A percentile compares a stretch with the other conserved stretches of the same genome.
phyloP scores from a whole-genome alignment of 2,888 invertebrate species.

The Rhynchonema sp. region DNA sequence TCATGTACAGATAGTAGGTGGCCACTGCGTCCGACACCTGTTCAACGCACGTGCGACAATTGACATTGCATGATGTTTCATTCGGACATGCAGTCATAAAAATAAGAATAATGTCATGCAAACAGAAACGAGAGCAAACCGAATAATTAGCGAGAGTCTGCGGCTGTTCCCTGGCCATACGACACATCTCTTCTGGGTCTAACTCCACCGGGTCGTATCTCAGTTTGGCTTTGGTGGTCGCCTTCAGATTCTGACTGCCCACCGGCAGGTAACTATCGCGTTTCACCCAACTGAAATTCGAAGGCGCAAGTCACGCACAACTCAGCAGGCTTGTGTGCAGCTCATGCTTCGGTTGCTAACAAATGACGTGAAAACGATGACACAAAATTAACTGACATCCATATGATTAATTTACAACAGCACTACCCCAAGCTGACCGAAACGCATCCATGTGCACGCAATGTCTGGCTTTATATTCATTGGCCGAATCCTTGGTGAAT shows the following conservation, averaged over 20 bases:
- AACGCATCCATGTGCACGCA: conserved; percentile 89
- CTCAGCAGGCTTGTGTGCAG: no score
- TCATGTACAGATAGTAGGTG: conserved; percentile 94
- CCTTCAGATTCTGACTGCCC: conserved; percentile 89
- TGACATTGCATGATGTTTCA: no score
- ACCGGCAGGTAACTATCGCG: conserved; percentile 95
- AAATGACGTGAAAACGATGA: not conserved
- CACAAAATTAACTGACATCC: not conserved
- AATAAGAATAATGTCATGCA: no score
- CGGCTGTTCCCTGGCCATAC: conserved; percentile 80
- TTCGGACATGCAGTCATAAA: no score
- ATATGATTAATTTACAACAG: not conserved
- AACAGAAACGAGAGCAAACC: no score
- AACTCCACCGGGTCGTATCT: conserved; percentile 89
- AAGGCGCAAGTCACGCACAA: no score
- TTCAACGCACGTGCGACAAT: no score
- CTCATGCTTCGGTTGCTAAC: no score
- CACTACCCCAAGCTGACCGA: conserved; percentile 36
- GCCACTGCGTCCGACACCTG: conserved; percentile 99
- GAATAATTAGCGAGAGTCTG: conserved; percentile 36
- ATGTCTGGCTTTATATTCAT: conserved; percentile 64
- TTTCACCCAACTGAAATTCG: conserved; percentile 77
- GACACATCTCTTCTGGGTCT: conserved; percentile 96
- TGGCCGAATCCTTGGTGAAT: conserved; percentile 64
- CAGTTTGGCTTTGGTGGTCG: conserved; percentile 66